These are phyloP conservation scores for Cetoscarus ocellatus DNA, from an alignment of 2,797 vertebrate species.

Conservation along the genomic window DNA sequence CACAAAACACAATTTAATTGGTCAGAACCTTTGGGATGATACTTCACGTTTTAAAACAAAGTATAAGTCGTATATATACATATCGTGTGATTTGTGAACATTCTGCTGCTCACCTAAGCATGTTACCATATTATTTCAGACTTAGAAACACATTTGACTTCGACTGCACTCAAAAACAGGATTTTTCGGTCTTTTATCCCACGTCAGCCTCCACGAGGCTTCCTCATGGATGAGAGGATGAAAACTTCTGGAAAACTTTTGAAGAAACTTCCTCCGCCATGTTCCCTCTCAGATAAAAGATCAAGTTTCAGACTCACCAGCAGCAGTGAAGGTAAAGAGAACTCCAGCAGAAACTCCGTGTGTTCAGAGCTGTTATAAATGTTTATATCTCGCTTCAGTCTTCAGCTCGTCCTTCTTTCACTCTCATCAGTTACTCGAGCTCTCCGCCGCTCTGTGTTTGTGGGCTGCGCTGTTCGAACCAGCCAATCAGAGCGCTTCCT, in stretches of 20 bases:
- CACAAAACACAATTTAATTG: too few species aligned
- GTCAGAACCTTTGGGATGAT: too few species aligned
- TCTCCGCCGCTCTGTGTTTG: slow-evolving; percentile 52
- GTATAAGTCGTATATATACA: neutral
- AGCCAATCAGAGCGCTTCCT: slow-evolving; percentile 72
- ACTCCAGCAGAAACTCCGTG: neutral
- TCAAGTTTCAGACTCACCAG: slow-evolving; percentile 51
- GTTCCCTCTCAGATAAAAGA: neutral
- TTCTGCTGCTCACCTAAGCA: fast-evolving
- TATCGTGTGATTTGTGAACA: neutral
- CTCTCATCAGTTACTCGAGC: slow-evolving; percentile 16
- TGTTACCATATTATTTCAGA: too few species aligned
- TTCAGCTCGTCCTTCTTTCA: neutral
- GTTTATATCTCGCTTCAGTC: slow-evolving; percentile 5
- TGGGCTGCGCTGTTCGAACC: slow-evolving; percentile 81
- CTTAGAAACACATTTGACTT: neutral
- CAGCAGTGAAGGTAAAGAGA: fast-evolving
- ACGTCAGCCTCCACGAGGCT: slow-evolving; percentile 50
- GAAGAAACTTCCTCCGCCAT: neutral
- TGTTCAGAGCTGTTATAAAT: fast-evolving
- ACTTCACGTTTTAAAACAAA: too few species aligned
- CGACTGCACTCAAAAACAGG: neutral
- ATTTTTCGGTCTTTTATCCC: neutral
- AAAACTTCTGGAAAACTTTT: slow-evolving; percentile 12
- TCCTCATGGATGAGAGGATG: slow-evolving; percentile 34